phyloP scores from a whole-genome alignment of 2,113 vertebrate species.

The Eonycteris spelaea region DNA sequence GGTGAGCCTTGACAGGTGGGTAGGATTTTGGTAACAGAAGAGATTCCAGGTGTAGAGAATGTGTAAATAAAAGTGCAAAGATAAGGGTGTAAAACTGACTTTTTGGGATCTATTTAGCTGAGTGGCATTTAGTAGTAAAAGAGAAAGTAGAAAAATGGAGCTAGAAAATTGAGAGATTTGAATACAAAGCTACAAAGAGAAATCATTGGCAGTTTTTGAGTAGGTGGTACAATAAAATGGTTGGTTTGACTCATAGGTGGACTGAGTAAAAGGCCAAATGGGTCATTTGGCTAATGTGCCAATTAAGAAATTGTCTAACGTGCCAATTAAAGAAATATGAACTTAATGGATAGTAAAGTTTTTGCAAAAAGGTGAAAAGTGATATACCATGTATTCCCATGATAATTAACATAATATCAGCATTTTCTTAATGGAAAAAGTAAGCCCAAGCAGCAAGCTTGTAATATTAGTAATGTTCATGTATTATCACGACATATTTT shows the following conservation, averaged over 20 bases:
- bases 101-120: neutral
- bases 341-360: slow-evolving; percentile 28
- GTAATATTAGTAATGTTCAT: slow-evolving; percentile 39
- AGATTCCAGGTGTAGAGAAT: neutral
- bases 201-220: neutral
- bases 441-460: slow-evolving; percentile 30
- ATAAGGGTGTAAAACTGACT: neutral
- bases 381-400: neutral
- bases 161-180: neutral
- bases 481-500: slow-evolving; percentile 59
- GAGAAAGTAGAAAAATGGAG: neutral
- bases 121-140: neutral
- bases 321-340: slow-evolving; percentile 10
- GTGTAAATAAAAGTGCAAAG: neutral
- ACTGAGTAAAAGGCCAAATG: slow-evolving; percentile 10
- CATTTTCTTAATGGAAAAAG: slow-evolving; percentile 47
- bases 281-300: slow-evolving; percentile 36
- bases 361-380: slow-evolving; percentile 18
- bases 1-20: neutral
- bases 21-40: slow-evolving; percentile 24
- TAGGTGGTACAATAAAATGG: neutral
- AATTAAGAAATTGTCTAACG: slow-evolving; percentile 51
- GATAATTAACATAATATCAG: slow-evolving; percentile 40
- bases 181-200: neutral
- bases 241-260: neutral